Base-by-base conservation (phyloP, 2,113 vertebrate species). In the Anoplopoma fimbria region DNA sequence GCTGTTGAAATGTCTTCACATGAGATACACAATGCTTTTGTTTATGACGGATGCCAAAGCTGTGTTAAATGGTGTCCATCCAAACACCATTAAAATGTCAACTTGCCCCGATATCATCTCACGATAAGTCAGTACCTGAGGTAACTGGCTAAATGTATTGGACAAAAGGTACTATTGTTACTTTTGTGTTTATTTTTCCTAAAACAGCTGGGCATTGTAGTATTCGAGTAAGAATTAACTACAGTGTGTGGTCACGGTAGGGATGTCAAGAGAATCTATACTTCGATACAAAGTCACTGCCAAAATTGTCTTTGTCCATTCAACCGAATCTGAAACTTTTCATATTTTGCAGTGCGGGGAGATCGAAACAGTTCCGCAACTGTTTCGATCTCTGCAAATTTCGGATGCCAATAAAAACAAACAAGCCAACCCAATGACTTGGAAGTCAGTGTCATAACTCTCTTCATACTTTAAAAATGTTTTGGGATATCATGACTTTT, bases 51-150 rank as follows among this genome's bases (percentile, higher is more conserved):
- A 55, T 13, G 25, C 1, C 42, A 62, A 55, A 33, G 34, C 34
- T 55, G 69, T 42, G 40, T 33, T 40, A 17, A 70, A 70, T 42
- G 2, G 23, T 31, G 31, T 69, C 53, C 27, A 4, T 42, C 74
- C 33, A 40, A 63, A 33, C 57, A 40, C 23, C 7, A 36, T 74
- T 58, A 38, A 36, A 49, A 60, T 31, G 79, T 69, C 40, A 61
- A 29, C 9, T 38, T 13, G 13, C 14, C 5, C 45, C 17, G 9
- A 29, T 2, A 40, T 29, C 33, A 57, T 25, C 49, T 42, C 25
- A 31, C 17, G 27, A 21, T 36, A 25, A 55, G 27, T 21, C 49
- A 12, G 62, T n/a, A 42, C 42, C 73, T 36, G 31, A 55, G 31
- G 33, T 10, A 38, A 9, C 36, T 15, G 62, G 5, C 34, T 38